Percentiles rank a stretch among this genome's conserved stretches.
These are phyloP conservation scores for Blastobasis lacticolella DNA, from an alignment of 2,888 invertebrate species.

Conservation along the genomic window DNA sequence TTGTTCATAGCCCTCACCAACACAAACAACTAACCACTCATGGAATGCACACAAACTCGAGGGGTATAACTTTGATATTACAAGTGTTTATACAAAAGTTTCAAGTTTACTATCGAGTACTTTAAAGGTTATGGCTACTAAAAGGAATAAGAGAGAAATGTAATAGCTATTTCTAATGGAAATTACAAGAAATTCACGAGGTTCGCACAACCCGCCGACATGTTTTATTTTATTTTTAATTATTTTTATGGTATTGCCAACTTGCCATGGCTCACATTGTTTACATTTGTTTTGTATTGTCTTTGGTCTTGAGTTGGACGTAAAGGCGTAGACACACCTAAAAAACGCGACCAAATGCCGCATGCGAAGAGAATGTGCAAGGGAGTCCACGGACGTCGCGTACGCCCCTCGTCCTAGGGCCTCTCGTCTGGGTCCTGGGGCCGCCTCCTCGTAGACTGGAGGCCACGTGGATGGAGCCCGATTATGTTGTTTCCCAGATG, in stretches of 20 bases:
- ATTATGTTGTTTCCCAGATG: too few species aligned
- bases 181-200: slow-evolving; percentile 30
- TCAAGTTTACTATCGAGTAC: not conserved
- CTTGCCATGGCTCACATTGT: not conserved
- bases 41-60: slow-evolving; percentile 42
- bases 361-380: too few species aligned
- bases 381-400: too few species aligned
- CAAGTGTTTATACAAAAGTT: not conserved
- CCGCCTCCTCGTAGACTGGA: too few species aligned
- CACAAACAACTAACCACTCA: slow-evolving; percentile 53
- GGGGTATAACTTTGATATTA: slow-evolving; percentile 1
- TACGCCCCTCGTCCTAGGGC: too few species aligned
- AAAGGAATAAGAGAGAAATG: not conserved
- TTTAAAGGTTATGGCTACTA: not conserved
- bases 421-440: too few species aligned
- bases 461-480: too few species aligned
- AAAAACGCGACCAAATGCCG: too few species aligned
- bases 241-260: slow-evolving; percentile 25
- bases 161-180: not conserved
- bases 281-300: too few species aligned
- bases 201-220: slow-evolving; percentile 42
- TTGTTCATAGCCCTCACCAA: slow-evolving; percentile 56
- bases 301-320: too few species aligned
- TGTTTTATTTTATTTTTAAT: slow-evolving; percentile 27
- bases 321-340: too few species aligned